These are phyloP conservation scores for Drosophila buzzatii DNA, from an alignment of 2,888 invertebrate genomes.

Conservation along the genomic window DNA sequence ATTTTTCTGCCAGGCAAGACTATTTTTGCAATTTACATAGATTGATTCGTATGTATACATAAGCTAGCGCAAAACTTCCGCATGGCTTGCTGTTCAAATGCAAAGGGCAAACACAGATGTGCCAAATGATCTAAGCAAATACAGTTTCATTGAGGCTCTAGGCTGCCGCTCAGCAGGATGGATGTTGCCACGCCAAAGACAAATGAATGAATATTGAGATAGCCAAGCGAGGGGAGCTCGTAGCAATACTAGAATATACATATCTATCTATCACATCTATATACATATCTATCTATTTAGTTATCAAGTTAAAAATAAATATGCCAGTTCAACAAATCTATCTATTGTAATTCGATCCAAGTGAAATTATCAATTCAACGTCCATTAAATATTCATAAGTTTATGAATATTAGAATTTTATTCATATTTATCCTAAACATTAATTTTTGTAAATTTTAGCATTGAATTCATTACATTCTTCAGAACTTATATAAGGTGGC, in stretches of 20 bases:
- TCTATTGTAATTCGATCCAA: too few relatives aligned
- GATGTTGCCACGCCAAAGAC: constrained; percentile 14
- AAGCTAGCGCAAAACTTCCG: constrained; percentile 51
- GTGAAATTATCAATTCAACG: too few relatives aligned
- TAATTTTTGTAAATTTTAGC: not conserved
- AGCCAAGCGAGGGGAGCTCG: constrained; percentile 8
- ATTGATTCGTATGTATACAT: not conserved
- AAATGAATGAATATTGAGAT: constrained; percentile 1
- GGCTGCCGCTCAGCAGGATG: constrained; percentile 12
- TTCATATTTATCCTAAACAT: not conserved
- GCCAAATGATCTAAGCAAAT: constrained; percentile 64
- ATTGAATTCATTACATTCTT: too few relatives aligned
- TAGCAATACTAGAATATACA: not conserved
- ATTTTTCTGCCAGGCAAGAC: not conserved
- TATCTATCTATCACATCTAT: not conserved
- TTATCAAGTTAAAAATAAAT: not conserved
- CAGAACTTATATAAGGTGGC: too few relatives aligned
- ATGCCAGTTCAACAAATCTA: too few relatives aligned
- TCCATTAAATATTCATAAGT: not conserved
- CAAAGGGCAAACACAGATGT: constrained; percentile 62
- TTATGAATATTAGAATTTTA: not conserved
- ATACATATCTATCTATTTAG: not conserved
- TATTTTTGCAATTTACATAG: constrained; percentile 10
- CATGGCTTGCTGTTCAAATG: constrained; percentile 57
- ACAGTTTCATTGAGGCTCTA: constrained; percentile 51